phyloP scores from a whole-genome alignment of 2,113 vertebrate species.

The Corvus moneduloides region DNA sequence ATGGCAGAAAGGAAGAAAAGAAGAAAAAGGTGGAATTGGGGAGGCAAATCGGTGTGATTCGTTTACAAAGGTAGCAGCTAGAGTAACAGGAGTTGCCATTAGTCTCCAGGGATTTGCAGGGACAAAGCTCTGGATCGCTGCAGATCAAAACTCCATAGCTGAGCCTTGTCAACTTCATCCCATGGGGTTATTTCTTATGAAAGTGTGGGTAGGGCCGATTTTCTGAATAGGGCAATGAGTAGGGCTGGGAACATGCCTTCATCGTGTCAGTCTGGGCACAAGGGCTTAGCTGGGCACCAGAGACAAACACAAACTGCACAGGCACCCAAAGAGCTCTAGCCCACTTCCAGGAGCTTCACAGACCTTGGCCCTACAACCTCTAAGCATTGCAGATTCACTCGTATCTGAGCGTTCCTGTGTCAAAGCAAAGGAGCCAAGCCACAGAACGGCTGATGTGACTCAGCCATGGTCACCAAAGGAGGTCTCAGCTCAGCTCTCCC shows the following conservation, averaged over 20 bases:
- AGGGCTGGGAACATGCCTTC: not conserved
- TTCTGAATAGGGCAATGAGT: not conserved
- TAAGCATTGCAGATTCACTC: not conserved
- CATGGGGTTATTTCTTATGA: not conserved
- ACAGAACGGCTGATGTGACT: rapidly evolving
- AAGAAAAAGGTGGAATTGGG: not conserved
- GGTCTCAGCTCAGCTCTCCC: not conserved
- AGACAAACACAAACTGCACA: not conserved
- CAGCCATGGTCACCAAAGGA: not conserved
- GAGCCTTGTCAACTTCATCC: not conserved
- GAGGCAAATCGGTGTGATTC: rapidly evolving
- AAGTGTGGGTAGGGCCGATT: not conserved
- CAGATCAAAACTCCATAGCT: not conserved
- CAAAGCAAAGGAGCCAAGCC: not conserved
- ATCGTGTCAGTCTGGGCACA: not conserved
- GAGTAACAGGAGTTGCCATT: not conserved
- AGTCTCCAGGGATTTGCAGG: not conserved
- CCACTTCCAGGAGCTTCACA: not conserved
- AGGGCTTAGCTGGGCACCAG: not conserved
- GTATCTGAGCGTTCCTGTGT: rapidly evolving
- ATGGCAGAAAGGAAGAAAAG: not conserved
- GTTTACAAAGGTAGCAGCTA: not conserved
- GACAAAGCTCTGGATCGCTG: not conserved
- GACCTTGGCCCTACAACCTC: not conserved
- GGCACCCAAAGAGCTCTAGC: not conserved